Conservation (phyloP, 2,888 invertebrate species). For the Leptogaster cylindrica region DNA sequence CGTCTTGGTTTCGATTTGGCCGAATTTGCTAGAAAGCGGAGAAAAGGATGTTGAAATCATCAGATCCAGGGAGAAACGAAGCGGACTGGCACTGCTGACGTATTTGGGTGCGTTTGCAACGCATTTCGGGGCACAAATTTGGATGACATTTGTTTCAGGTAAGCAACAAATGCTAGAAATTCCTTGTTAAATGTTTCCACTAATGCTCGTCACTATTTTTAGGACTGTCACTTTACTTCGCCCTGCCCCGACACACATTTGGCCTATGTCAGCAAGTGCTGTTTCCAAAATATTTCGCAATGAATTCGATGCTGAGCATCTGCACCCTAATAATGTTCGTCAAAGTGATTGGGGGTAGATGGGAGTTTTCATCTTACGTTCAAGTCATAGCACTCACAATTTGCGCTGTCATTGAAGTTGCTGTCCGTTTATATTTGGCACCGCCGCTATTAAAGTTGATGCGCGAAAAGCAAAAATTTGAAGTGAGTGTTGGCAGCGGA, state of each 20-base stretch:
- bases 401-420: slow-evolving; percentile 70
- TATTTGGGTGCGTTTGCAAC: slow-evolving; percentile 80
- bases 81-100: slow-evolving; percentile 64
- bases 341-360: slow-evolving; percentile 64
- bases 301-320: slow-evolving; percentile 78
- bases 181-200: too few species aligned
- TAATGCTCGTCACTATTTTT: slow-evolving; percentile 55
- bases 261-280: slow-evolving; percentile 85
- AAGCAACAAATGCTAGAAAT: too few species aligned
- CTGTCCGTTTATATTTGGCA: slow-evolving; percentile 78
- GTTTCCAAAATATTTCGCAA: slow-evolving; percentile 85
- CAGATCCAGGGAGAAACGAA: slow-evolving; percentile 49
- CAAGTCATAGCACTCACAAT: slow-evolving; percentile 62
- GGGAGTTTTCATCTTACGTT: slow-evolving; percentile 63
- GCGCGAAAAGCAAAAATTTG: slow-evolving; percentile 76
- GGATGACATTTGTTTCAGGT: slow-evolving; percentile 94
- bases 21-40: slow-evolving; percentile 57
- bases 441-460: slow-evolving; percentile 77
- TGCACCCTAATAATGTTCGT: slow-evolving; percentile 73
- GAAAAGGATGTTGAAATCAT: slow-evolving; percentile 4
- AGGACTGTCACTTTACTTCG: slow-evolving; percentile 87
- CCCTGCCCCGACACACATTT: slow-evolving; percentile 84
- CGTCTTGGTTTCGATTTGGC: slow-evolving; percentile 64
- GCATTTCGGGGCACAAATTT: slow-evolving; percentile 86
- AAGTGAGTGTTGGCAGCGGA: slow-evolving; percentile 77